Evolutionary conservation across 2,797 vertebrate genomes (phyloP), one percentile per base, ranked within the genome.

Genomic region (Myotis daubentonii): DNA sequence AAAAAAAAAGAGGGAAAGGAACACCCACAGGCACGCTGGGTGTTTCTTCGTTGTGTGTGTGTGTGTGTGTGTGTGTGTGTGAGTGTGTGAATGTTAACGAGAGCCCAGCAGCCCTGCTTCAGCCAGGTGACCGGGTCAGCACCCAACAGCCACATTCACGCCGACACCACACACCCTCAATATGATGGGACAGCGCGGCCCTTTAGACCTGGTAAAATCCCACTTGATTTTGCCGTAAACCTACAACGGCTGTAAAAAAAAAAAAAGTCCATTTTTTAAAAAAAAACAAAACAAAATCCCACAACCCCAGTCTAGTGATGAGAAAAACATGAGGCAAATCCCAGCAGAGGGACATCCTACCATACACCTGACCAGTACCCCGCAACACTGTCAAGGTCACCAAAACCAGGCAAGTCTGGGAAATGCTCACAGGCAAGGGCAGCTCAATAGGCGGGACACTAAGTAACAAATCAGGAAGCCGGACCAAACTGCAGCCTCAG

Each of bases 181-280:
- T 1, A 16, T 0, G 4, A 36, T 1, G 30, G 74, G 10, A 51
- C 47, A 11, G 44, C 72, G 38, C 1, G 4, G 20, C 30, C n/a
- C 19, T 38, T 36, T 2, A 41, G 25, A 4, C 44, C 44, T 47
- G 44, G 44, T 47, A 11, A 47, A 47, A 47, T 47, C 3, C 44
- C 11, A 47, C 51, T 65, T 57, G 17, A 22, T 75, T 15, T 15
- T 49, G 57, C 60, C 36, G 7, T 41, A 23, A 81, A 53, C 30
- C 55, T 28, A 6, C 38, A 44, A 49, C 22, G 16, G 28, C 66
- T 65, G 28, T 72, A 62, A 80, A 71, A 71, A 72, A 71, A 71
- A 72, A 51, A 2, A 41, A 70, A 70, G 62, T 13, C 60, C n/a
- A 3, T 22, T 33, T 53, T 51, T 41, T 8, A 8, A 41, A 41